These are phyloP conservation scores for Thaumatotibia leucotreta DNA, from an alignment of 1,140 invertebrate genomes.

Conservation along the genomic window DNA sequence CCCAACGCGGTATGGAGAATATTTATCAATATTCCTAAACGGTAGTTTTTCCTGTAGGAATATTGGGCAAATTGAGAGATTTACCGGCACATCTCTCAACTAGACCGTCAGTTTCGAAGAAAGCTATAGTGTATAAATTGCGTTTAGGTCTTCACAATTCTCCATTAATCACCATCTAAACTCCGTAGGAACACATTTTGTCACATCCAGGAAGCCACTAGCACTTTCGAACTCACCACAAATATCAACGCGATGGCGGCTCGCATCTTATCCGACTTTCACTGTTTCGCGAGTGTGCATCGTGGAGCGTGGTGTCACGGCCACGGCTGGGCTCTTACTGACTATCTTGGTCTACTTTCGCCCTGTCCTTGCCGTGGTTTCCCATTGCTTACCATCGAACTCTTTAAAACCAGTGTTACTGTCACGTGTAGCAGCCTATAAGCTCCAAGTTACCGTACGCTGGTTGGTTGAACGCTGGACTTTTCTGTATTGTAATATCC, in stretches of 20 bases:
- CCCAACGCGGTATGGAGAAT: no score
- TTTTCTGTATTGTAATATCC: background rate
- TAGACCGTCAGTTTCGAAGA: no score
- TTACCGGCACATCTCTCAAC: no score
- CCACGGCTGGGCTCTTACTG: slow-evolving; percentile 55
- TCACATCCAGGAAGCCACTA: slow-evolving; percentile 42
- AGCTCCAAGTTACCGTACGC: background rate
- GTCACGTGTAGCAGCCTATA: background rate
- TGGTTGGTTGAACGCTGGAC: no score
- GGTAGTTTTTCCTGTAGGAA: no score
- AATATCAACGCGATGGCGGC: slow-evolving; percentile 67
- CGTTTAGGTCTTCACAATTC: background rate
- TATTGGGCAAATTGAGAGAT: no score
- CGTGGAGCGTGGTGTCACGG: slow-evolving; percentile 42
- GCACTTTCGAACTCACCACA: slow-evolving; percentile 71
- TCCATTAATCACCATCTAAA: background rate
- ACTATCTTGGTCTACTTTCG: slow-evolving; percentile 17
- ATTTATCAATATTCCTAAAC: no score
- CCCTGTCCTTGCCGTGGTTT: slow-evolving; percentile 8
- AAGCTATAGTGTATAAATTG: background rate
- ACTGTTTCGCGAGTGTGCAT: slow-evolving; percentile 58
- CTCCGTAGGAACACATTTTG: background rate
- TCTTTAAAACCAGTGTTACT: background rate
- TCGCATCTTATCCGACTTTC: slow-evolving; percentile 72
- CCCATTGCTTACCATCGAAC: background rate